Evolutionary conservation across 1,140 invertebrate species (phyloP).

Genomic region (Heliconius himera): DNA sequence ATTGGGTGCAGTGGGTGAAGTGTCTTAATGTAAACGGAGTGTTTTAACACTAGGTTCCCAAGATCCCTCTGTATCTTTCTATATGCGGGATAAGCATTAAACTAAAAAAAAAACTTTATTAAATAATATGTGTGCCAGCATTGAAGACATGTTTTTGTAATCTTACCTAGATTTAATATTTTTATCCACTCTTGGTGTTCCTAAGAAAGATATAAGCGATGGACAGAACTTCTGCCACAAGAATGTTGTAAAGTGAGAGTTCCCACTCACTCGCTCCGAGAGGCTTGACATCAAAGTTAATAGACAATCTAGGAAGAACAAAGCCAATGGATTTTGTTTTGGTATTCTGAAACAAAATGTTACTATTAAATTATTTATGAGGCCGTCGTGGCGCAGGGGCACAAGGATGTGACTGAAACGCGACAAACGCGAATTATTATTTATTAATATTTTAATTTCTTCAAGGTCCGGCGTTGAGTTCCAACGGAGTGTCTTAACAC

Average conservation of each 20-base stretch:
- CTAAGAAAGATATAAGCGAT: slow-evolving; percentile 91
- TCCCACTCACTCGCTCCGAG: slow-evolving; percentile 90
- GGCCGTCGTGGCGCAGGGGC: too few species aligned
- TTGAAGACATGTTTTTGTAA: background rate
- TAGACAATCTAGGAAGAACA: slow-evolving; percentile 93
- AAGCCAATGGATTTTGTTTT: slow-evolving; percentile 85
- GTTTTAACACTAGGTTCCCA: too few species aligned
- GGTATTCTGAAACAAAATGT: slow-evolving; percentile 69
- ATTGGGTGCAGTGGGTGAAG: too few species aligned
- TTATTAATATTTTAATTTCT: too few species aligned
- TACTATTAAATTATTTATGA: slow-evolving; percentile 7
- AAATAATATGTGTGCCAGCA: background rate
- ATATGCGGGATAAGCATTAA: too few species aligned
- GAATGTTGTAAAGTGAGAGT: slow-evolving; percentile 92
- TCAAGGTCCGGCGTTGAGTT: too few species aligned
- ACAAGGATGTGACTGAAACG: too few species aligned
- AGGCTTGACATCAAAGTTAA: slow-evolving; percentile 92
- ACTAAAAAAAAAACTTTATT: background rate
- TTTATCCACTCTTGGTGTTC: slow-evolving; percentile 86
- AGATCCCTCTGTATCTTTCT: too few species aligned
- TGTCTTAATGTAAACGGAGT: too few species aligned
- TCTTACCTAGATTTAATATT: slow-evolving; percentile 84
- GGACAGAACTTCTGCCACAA: slow-evolving; percentile 96
- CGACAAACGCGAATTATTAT: too few species aligned
- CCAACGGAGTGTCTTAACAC: too few species aligned